Evolutionary conservation across 2,113 vertebrate genomes (phyloP), one percentile per base, ranked within the genome.

Genomic region (Helogale parvula): DNA sequence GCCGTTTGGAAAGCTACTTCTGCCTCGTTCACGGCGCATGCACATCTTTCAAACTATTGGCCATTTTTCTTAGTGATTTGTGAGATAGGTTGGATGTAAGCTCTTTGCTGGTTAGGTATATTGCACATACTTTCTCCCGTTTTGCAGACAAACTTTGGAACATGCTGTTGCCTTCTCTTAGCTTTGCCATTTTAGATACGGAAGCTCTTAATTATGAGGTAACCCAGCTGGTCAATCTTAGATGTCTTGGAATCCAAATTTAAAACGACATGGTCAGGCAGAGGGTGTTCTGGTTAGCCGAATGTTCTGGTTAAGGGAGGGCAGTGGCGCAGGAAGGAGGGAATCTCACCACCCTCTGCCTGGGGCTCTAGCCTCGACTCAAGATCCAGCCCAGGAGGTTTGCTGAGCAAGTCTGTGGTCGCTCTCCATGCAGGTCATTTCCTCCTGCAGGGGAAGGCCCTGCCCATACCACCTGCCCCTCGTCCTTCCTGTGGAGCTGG

Each of bases 251-350:
- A 72, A 63, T 50, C 25, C 65, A 50, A 15, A 29, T 65, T 50
- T 35, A 25, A 52, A 47, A 33, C 45, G 41, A 50, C 33, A 33
- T 25, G 76, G 21, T 74, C n/a, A 21, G 63, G 52, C 65, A 21
- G 38, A 19, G 16, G 65, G 72, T 31, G 29, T 83, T 7, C n/a
- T 29, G 57, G n/a, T 45, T 23, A 25, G 92, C 81, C 21, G 27
- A 17, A 14, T 77, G 5, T 38, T 85, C n/a, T 66, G 74, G 86
- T 15, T 63, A 17, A n/a, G 38, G 4, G 50, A 17, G 3, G 10
- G 0, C 19, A 2, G 10, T n/a, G 25, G 41, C 1, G 2, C 38
- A 7, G 38, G 13, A 5, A 12, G 57, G 29, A 7, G 33, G n/a
- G 45, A 16, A 41, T 27, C 45, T 35, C 31, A 29, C 33, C 33